Base-by-base conservation (phyloP, 2,113 vertebrate genomes). In the Malaclemys terrapin region DNA sequence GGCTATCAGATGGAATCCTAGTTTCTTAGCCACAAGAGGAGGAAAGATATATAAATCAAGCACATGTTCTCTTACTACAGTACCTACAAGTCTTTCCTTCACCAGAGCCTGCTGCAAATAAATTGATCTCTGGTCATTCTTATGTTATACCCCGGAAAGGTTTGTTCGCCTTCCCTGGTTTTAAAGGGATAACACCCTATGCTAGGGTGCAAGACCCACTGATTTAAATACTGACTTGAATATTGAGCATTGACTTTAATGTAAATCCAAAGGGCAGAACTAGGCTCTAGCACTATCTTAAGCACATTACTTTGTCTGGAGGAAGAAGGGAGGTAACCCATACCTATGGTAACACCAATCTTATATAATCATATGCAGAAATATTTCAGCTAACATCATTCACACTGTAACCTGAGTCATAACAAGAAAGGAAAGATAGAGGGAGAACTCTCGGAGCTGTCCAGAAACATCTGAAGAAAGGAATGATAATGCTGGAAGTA, bases 401-500 rank as follows among this genome's bases (percentile, higher is more conserved):
- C 54, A 49, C 27, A 91, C 56, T 50, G 87, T 59, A 79, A 57
- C 10, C 19, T 91, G 5, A 7, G 72, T 45, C 81, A 57, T 16
- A 56, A 75, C 31, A 88, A 53, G 93, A 93, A 76, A 24, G 59
- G 31, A 16, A 65, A 65, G 13, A 65, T 3, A 35, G 62, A 31
- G 31, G 31, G 16, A 52, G 17, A 16, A 85, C 80, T n/a, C 53
- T 86, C 69, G 84, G 76, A 72, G 72, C 76, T 94, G 93, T 96
- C 95, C 90, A 92, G 94, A 95, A 80, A 72, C 89, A 92, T 47
- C 81, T 80, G 27, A 89, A 91, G 69, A 87, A 78, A 95, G 94
- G 91, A 95, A 95, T 84, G 89, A 97, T 94, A 85, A 54, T 89
- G 16, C 87, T 92, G 92, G 93, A 96, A 95, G 95, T 78, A 88